Evolutionary conservation across 2,797 vertebrate genomes (phyloP).

Genomic region (Poeciliopsis presidionis): DNA sequence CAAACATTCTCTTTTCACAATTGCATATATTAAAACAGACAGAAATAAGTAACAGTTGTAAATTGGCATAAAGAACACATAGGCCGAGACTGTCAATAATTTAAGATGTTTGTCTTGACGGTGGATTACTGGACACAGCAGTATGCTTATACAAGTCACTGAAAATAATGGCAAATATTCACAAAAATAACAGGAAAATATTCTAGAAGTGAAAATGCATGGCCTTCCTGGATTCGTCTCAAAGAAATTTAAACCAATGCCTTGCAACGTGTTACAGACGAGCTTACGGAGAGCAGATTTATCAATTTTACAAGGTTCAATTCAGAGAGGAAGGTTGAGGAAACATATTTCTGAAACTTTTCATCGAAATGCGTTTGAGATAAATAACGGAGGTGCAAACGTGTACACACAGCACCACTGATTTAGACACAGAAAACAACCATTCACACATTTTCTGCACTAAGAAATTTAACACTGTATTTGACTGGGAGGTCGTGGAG

Average conservation of each 20-base stretch:
- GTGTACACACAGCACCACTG: conserved; percentile 13
- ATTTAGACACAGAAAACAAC: conserved; percentile 28
- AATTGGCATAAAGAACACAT: conserved; percentile 47
- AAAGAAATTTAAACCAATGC: conserved; percentile 16
- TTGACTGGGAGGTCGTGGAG: conserved; percentile 23
- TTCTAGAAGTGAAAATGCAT: conserved; percentile 5
- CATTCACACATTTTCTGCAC: conserved; percentile 21
- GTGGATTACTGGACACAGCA: conserved; percentile 45
- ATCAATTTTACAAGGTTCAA: conserved; percentile 10
- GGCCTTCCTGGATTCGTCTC: conserved; percentile 10
- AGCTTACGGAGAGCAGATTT: conserved; percentile 23
- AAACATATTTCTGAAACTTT: conserved; percentile 17
- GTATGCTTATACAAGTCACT: conserved; percentile 26
- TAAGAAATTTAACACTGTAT: conserved; percentile 28
- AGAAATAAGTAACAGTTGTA: conserved; percentile 72
- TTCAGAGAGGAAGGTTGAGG: background rate
- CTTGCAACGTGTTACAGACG: conserved; percentile 7
- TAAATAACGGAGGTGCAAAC: conserved; percentile 16
- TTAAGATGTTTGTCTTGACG: conserved; percentile 62
- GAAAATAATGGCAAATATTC: conserved; percentile 18
- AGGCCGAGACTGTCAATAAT: conserved; percentile 66
- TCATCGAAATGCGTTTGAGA: conserved; percentile 15
- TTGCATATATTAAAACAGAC: conserved; percentile 50
- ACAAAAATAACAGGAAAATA: conserved; percentile 17
- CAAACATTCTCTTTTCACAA: conserved; percentile 57